phyloP scores from a whole-genome alignment of 2,113 vertebrate species.

The Laterallus jamaicensis region DNA sequence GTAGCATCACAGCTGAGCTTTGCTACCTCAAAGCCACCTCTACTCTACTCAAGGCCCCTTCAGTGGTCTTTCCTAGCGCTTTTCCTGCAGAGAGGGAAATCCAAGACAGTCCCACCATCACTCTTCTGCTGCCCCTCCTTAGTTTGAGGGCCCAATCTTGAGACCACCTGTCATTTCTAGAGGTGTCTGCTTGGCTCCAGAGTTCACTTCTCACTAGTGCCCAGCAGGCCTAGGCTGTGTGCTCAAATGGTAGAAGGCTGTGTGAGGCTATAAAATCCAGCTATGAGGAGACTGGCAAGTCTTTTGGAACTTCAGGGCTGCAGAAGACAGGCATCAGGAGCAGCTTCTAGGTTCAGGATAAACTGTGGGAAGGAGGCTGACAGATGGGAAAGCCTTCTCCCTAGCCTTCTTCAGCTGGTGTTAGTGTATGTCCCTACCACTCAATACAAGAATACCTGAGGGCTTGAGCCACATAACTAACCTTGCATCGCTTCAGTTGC shows the following conservation, averaged over 20 bases:
- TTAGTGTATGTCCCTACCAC: background rate
- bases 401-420: background rate
- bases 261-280: background rate
- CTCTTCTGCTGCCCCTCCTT: background rate
- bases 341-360: background rate
- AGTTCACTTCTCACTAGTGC: background rate
- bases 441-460: fast-evolving
- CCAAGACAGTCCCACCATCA: background rate
- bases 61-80: background rate
- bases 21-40: background rate
- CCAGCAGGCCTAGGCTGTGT: background rate
- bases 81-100: background rate
- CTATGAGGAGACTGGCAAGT: background rate
- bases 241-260: background rate
- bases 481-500: background rate
- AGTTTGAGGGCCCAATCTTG: background rate
- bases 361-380: background rate
- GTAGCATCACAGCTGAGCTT: background rate
- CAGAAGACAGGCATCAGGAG: background rate
- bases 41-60: background rate
- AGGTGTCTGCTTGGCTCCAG: background rate
- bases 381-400: background rate
- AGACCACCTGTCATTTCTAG: background rate
- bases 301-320: background rate
- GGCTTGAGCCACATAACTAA: background rate